Evolutionary conservation across 2,888 invertebrate species (phyloP).

Genomic region (Polietes domitor): DNA sequence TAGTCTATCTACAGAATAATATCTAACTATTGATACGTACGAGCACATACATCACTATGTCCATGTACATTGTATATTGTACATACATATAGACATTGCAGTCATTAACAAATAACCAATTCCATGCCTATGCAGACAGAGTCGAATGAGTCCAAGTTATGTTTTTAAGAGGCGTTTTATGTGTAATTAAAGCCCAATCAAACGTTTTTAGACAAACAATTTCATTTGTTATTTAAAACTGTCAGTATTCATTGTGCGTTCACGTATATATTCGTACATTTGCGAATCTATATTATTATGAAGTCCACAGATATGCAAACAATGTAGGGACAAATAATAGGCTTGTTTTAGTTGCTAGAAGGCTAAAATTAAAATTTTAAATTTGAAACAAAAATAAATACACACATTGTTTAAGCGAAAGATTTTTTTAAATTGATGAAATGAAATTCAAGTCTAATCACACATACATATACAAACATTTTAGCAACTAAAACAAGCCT

Average conservation of each 20-base stretch:
- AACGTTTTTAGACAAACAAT: slow-evolving; percentile 62
- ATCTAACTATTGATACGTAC: slow-evolving; percentile 14
- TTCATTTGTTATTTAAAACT: slow-evolving; percentile 59
- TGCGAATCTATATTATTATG: neutral
- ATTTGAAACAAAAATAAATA: too few relatives aligned
- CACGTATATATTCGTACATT: neutral
- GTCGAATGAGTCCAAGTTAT: slow-evolving; percentile 8
- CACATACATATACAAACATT: too few relatives aligned
- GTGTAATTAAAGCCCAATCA: slow-evolving; percentile 63
- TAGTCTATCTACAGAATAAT: slow-evolving; percentile 35
- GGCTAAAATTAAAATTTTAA: too few relatives aligned
- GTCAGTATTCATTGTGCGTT: slow-evolving; percentile 49
- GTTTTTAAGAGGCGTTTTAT: slow-evolving; percentile 58
- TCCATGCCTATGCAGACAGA: neutral
- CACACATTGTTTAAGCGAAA: too few relatives aligned
- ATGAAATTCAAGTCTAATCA: too few relatives aligned
- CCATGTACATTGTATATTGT: too few relatives aligned
- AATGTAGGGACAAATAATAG: too few relatives aligned
- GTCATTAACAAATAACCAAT: slow-evolving; percentile 5
- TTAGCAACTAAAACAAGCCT: too few relatives aligned
- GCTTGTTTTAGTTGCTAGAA: too few relatives aligned
- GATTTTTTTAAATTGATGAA: too few relatives aligned
- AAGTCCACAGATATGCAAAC: too few relatives aligned
- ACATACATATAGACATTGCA: slow-evolving; percentile 41
- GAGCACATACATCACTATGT: slow-evolving; percentile 5